Evolutionary conservation across 2,888 invertebrate species (phyloP).

Genomic region (Coleophora deauratella): DNA sequence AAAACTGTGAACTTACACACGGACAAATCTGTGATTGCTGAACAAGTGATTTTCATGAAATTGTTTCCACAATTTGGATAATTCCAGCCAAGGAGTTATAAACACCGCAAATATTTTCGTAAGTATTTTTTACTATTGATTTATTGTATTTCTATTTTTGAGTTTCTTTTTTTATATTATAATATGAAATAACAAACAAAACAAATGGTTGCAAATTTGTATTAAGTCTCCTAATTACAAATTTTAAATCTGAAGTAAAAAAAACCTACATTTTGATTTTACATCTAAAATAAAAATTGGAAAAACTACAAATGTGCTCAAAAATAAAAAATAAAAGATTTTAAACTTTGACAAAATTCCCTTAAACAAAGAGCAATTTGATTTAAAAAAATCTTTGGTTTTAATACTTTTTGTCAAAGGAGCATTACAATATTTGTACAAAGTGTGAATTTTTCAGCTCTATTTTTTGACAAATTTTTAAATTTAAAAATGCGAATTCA

Average conservation of each 20-base stretch:
- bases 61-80: conserved; percentile 66
- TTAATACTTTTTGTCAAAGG: too few relatives aligned
- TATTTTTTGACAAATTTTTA: too few relatives aligned
- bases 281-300: neutral
- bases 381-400: too few relatives aligned
- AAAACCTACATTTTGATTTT: too few relatives aligned
- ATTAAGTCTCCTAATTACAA: neutral
- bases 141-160: conserved; percentile 2
- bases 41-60: conserved; percentile 60
- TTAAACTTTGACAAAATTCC: neutral
- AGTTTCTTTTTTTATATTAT: neutral
- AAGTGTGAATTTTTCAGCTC: too few relatives aligned
- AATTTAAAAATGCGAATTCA: neutral
- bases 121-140: conserved; percentile 42
- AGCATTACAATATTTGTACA: too few relatives aligned
- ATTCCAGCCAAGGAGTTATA: conserved; percentile 59
- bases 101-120: conserved; percentile 72
- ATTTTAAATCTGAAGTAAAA: too few relatives aligned
- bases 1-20: conserved; percentile 47
- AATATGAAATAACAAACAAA: neutral
- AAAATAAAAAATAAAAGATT: neutral
- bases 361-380: too few relatives aligned
- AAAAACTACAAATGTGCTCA: neutral
- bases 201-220: conserved; percentile 4
- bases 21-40: conserved; percentile 40